Conservation (phyloP, 2,797 vertebrate species). For the Rhabdomys pumilio region DNA sequence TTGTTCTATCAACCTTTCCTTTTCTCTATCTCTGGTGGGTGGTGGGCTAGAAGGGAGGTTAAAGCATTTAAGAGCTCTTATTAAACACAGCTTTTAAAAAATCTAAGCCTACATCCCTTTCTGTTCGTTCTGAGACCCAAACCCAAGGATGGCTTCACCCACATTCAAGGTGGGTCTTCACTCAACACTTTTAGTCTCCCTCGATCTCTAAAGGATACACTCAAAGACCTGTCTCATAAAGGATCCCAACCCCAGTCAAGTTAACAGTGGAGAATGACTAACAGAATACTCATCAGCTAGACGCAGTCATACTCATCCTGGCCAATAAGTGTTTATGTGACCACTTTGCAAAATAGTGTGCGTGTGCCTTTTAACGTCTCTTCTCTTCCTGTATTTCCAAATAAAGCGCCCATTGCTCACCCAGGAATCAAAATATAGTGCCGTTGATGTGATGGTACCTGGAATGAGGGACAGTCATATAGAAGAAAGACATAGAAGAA, state of each 20-base stretch:
- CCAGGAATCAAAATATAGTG: background rate
- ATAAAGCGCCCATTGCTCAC: background rate
- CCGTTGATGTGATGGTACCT: background rate
- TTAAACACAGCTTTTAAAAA: background rate
- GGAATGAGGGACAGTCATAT: background rate
- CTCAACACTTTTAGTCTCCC: background rate
- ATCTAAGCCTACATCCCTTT: background rate
- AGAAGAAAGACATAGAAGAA: background rate
- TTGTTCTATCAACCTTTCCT: background rate
- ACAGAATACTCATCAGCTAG: background rate
- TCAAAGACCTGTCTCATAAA: background rate
- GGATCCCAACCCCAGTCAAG: background rate
- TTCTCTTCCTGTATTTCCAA: background rate
- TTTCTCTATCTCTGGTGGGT: too few species aligned
- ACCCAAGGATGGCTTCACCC: background rate
- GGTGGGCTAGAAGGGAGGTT: background rate
- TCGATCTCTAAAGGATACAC: background rate
- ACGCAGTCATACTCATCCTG: background rate
- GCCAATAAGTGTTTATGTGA: background rate
- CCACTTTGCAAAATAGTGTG: background rate
- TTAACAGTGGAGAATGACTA: background rate
- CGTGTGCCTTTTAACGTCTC: background rate
- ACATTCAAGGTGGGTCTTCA: too few species aligned
- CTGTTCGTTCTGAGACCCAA: too few species aligned
- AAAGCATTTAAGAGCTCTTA: background rate